Evolutionary conservation across 2,113 vertebrate genomes (phyloP).

Genomic region (Lichenostomus cassidix): DNA sequence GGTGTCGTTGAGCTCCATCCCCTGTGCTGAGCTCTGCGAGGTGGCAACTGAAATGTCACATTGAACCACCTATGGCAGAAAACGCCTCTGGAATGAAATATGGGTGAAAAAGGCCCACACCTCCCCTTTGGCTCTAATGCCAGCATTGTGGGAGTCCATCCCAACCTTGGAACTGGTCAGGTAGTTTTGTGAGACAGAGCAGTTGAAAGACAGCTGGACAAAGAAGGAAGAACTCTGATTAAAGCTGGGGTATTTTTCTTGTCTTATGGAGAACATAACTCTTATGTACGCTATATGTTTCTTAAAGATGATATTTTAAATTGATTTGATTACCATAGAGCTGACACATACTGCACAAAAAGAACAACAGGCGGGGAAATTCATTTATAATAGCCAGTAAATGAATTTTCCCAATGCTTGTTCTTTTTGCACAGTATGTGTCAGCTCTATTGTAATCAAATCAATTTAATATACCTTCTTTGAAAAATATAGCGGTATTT

Average conservation of each 20-base stretch:
- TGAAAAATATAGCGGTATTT: constrained; percentile 30
- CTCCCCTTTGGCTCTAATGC: background rate
- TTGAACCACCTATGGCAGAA: background rate
- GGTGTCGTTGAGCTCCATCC: background rate
- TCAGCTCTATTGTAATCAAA: constrained; percentile 59
- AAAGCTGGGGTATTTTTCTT: background rate
- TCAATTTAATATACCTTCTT: constrained; percentile 45
- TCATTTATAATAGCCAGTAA: constrained; percentile 54
- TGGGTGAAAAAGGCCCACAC: background rate
- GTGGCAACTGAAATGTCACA: background rate
- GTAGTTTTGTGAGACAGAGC: background rate
- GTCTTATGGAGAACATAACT: background rate
- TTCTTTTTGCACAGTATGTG: constrained; percentile 35
- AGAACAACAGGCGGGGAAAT: constrained; percentile 50
- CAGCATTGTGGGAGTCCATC: background rate
- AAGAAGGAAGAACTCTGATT: background rate
- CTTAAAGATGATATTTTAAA: constrained; percentile 49
- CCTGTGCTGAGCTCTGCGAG: background rate
- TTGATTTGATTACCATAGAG: constrained; percentile 44
- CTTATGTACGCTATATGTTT: background rate
- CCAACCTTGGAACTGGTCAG: background rate
- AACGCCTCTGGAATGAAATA: background rate
- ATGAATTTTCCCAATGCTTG: constrained; percentile 50
- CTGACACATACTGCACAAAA: constrained; percentile 37
- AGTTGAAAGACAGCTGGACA: background rate